A percentile compares a stretch with the other conserved stretches of the same genome.
Evolutionary conservation across 1,140 invertebrate species (phyloP).

Genomic region (Sesamia nonagrioides): DNA sequence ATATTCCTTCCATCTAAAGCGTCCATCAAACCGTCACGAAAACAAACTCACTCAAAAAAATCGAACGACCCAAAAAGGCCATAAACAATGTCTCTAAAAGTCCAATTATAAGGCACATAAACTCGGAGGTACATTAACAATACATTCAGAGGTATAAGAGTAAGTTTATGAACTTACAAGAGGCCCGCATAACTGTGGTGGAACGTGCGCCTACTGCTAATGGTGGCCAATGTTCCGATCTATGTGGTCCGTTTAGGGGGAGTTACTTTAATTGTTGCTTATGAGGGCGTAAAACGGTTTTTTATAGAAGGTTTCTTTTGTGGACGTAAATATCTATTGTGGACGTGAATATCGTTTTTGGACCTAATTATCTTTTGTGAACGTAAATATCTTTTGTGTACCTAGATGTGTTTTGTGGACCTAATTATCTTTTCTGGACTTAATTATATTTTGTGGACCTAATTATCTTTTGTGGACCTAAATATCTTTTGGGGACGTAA

Average conservation of each 20-base stretch:
- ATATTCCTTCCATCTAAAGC: background rate
- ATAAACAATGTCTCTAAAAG: constrained; percentile 27
- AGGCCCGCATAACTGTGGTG: constrained; percentile 10
- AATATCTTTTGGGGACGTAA: too few species aligned
- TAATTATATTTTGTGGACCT: too few species aligned
- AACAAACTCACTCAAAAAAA: background rate
- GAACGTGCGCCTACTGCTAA: constrained; percentile 12
- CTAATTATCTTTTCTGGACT: too few species aligned
- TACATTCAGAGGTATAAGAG: constrained; percentile 33
- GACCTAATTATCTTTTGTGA: too few species aligned
- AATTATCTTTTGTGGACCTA: too few species aligned
- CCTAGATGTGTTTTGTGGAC: too few species aligned
- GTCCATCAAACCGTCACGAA: background rate
- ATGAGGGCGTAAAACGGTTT: background rate
- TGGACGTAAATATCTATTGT: too few species aligned
- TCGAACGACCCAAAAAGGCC: background rate
- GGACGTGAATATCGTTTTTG: too few species aligned
- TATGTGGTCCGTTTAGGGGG: background rate
- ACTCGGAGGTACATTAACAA: constrained; percentile 34
- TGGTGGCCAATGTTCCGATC: background rate
- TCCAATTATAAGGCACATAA: constrained; percentile 40
- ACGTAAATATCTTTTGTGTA: too few species aligned
- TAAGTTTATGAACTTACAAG: constrained; percentile 38
- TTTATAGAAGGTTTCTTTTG: background rate
- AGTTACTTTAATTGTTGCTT: constrained; percentile 28